Evolutionary conservation across 1,140 invertebrate species (phyloP).

Genomic region (Eufriesea mexicana): DNA sequence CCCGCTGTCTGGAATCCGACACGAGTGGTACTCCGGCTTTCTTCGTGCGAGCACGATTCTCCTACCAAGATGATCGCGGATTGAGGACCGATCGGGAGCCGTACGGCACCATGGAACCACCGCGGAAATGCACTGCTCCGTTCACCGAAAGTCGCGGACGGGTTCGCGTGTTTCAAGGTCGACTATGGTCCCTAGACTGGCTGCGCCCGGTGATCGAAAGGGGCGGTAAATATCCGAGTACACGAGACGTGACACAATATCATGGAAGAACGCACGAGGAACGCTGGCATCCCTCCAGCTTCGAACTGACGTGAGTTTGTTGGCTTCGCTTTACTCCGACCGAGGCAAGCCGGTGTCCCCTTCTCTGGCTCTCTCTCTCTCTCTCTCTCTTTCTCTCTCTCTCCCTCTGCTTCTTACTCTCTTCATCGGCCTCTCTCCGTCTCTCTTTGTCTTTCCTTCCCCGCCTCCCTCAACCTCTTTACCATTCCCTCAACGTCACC

Average conservation of each 20-base stretch:
- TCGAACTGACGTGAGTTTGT: constrained; percentile 79
- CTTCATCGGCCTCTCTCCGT: constrained; percentile 16
- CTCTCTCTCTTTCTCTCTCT: constrained; percentile 3
- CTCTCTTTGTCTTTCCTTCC: constrained; percentile 30
- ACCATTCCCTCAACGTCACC: constrained; percentile 31
- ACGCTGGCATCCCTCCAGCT: constrained; percentile 73
- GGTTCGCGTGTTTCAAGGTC: background rate
- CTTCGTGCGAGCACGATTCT: background rate
- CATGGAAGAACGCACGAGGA: constrained; percentile 59
- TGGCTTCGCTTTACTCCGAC: constrained; percentile 76
- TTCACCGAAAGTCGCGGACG: too few relatives aligned
- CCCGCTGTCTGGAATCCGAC: background rate
- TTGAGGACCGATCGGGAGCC: background rate
- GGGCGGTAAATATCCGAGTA: background rate
- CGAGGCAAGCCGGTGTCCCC: constrained; percentile 61
- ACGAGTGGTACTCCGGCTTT: background rate
- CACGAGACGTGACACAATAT: constrained; percentile 17
- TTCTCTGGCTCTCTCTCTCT: constrained; percentile 46
- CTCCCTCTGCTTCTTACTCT: background rate
- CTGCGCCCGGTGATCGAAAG: background rate
- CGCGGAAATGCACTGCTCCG: too few relatives aligned
- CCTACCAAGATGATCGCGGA: background rate
- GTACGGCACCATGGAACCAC: too few relatives aligned
- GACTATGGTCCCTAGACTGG: background rate
- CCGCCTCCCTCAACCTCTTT: constrained; percentile 12